Percentiles rank a stretch among this genome's conserved stretches.
Conservation (phyloP, 2,113 vertebrate genomes). For the Daphoenositta chrysoptera region DNA sequence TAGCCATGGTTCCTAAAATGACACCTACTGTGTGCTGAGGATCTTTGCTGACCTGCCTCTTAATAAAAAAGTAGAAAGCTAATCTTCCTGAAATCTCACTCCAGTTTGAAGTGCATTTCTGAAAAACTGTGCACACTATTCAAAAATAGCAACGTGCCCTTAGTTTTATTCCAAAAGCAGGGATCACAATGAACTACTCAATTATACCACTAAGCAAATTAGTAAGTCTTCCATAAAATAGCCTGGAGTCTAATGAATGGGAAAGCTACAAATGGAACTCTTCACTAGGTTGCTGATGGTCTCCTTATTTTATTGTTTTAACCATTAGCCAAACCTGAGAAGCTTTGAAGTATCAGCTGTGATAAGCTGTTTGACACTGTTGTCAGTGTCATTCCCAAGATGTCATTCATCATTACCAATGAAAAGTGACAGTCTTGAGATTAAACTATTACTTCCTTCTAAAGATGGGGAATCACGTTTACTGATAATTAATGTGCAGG, state of each 20-base stretch:
- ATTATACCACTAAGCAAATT: background rate
- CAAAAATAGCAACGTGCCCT: background rate
- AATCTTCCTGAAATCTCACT: background rate
- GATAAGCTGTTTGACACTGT: constrained; percentile 57
- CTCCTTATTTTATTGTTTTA: constrained; percentile 56
- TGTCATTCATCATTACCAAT: constrained; percentile 24
- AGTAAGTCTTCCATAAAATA: background rate
- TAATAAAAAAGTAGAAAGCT: background rate
- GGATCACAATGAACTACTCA: background rate
- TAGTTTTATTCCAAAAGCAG: background rate
- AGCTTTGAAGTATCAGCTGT: constrained; percentile 35
- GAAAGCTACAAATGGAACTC: background rate
- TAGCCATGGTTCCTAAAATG: background rate
- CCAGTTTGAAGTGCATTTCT: background rate
- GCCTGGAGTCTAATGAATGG: background rate
- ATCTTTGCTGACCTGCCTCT: background rate
- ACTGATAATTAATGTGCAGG: constrained; percentile 65
- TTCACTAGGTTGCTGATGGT: background rate
- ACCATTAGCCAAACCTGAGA: constrained; percentile 35
- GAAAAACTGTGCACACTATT: background rate
- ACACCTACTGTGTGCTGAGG: background rate
- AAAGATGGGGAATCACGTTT: constrained; percentile 55
- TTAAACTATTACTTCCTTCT: constrained; percentile 69
- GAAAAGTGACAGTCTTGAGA: constrained; percentile 62
- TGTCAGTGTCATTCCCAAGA: constrained; percentile 4